Percentiles rank a stretch among this genome's conserved stretches.
These are phyloP conservation scores for Thunnus maccoyii DNA, from an alignment of 2,113 vertebrate species.

Conservation along the genomic window DNA sequence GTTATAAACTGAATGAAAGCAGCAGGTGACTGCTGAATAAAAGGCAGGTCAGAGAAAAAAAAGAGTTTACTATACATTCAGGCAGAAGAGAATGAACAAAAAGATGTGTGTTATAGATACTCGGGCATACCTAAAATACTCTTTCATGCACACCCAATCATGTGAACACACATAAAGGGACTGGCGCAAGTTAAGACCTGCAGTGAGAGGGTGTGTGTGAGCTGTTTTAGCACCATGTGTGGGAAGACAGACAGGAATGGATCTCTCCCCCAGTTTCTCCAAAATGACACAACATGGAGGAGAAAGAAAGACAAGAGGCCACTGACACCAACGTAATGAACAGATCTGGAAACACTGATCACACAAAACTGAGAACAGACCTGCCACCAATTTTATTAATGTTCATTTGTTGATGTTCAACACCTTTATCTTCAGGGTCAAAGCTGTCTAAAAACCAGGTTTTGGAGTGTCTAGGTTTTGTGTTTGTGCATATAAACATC, in stretches of 20 bases:
- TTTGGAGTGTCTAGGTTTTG: no score
- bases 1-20: conserved; percentile 38
- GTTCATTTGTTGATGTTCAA: background rate
- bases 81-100: conserved; percentile 13
- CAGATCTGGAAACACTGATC: conserved; percentile 1
- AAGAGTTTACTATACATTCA: background rate
- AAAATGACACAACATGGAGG: conserved; percentile 53
- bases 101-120: conserved; percentile 11
- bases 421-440: background rate
- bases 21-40: conserved; percentile 44
- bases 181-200: conserved; percentile 68
- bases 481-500: background rate
- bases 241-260: conserved; percentile 41
- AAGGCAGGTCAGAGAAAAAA: conserved; percentile 21
- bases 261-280: conserved; percentile 31
- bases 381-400: background rate
- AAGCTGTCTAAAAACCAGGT: background rate
- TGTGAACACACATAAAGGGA: conserved; percentile 15
- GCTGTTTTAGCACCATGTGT: conserved; percentile 36
- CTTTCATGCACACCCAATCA: conserved; percentile 35
- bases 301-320: conserved; percentile 8
- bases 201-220: conserved; percentile 52
- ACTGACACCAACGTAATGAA: background rate
- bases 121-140: conserved; percentile 22
- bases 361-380: background rate